Percentiles rank a stretch among this genome's conserved stretches.
Evolutionary conservation across 1,140 invertebrate genomes (phyloP).

Genomic region (Venturia canescens): DNA sequence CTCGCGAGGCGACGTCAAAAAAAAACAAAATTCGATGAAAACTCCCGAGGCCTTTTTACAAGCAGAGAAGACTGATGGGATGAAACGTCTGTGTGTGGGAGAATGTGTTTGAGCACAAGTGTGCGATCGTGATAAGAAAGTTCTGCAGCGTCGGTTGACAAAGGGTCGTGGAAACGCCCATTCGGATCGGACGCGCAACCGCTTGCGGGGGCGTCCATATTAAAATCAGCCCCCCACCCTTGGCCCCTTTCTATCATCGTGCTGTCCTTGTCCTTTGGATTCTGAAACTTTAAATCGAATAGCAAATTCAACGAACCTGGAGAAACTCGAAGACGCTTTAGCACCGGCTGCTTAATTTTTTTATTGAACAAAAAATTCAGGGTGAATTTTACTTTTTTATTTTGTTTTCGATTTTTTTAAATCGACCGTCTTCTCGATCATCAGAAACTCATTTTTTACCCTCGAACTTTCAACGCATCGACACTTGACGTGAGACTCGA

Average conservation of each 20-base stretch:
- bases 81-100: background rate
- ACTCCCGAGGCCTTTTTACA: background rate
- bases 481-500: too few relatives aligned
- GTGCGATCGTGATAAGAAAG: conserved; percentile 68
- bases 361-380: too few relatives aligned
- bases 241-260: conserved; percentile 51
- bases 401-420: background rate
- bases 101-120: background rate
- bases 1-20: background rate
- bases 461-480: too few relatives aligned
- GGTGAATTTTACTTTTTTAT: too few relatives aligned
- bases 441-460: background rate
- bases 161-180: conserved; percentile 70
- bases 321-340: too few relatives aligned
- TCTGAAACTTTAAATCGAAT: too few relatives aligned
- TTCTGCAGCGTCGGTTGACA: conserved; percentile 71
- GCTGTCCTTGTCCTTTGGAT: background rate
- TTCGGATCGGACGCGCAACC: conserved; percentile 67
- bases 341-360: too few relatives aligned
- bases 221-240: conserved; percentile 57
- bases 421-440: conserved; percentile 23
- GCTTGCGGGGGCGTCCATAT: conserved; percentile 73
- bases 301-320: too few relatives aligned
- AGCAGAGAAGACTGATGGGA: background rate
- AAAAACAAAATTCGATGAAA: background rate